Evolutionary conservation across 2,113 vertebrate genomes (phyloP).

Genomic region (Arenaria interpres): DNA sequence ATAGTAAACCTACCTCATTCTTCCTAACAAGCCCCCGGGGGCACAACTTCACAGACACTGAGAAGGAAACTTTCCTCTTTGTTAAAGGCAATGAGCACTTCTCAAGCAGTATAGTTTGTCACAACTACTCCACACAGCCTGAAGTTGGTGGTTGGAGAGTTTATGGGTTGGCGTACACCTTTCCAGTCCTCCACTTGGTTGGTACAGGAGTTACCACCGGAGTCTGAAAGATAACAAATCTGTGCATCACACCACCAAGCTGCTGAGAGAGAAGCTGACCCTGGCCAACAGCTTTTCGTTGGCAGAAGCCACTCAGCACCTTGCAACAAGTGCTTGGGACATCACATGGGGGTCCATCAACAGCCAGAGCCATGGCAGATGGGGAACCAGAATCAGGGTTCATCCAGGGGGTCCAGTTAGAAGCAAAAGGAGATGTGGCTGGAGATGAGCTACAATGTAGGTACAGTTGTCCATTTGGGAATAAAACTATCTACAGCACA

Average conservation of each 20-base stretch:
- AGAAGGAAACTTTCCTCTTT: conserved; percentile 26
- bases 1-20: background rate
- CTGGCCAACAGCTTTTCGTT: background rate
- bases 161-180: background rate
- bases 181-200: background rate
- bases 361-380: background rate
- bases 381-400: background rate
- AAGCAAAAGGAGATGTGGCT: background rate
- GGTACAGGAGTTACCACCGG: background rate
- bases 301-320: background rate
- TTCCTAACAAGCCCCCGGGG: conserved; percentile 26
- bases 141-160: background rate
- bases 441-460: background rate
- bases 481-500: background rate
- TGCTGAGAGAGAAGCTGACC: background rate
- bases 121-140: background rate
- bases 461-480: background rate
- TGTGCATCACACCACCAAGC: background rate
- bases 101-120: background rate
- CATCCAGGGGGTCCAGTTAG: background rate
- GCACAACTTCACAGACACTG: background rate
- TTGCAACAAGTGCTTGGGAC: background rate
- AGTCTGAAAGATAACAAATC: background rate
- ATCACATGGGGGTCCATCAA: background rate
- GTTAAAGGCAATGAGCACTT: background rate